A percentile compares a stretch with the other conserved stretches of the same genome.
Evolutionary conservation across 2,797 vertebrate genomes (phyloP).

Genomic region (Myotis findleyi): DNA sequence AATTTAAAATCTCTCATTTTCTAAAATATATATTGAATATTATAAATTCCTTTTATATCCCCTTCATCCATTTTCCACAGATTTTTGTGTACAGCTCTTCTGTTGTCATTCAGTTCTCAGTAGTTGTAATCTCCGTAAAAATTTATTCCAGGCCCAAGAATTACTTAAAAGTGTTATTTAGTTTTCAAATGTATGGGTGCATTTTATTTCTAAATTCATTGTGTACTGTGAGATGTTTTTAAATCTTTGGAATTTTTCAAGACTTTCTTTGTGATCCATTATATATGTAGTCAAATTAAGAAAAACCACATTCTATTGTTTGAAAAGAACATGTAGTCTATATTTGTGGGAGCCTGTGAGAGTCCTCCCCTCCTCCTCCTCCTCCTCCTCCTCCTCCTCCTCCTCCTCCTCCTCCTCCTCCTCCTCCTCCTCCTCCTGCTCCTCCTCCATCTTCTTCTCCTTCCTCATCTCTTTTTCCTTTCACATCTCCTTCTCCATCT

Average conservation of each 20-base stretch:
- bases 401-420: neutral
- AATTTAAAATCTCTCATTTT: neutral
- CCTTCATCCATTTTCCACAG: neutral
- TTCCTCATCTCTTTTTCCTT: neutral
- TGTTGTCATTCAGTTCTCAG: neutral
- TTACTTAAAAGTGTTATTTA: conserved; percentile 48
- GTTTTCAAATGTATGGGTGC: conserved; percentile 31
- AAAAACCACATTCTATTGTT: neutral
- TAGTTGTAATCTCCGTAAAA: conserved; percentile 25
- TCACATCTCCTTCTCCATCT: neutral
- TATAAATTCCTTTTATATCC: neutral
- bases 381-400: accelerated
- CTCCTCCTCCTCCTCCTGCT: neutral
- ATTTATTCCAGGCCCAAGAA: conserved; percentile 51
- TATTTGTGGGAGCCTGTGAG: neutral
- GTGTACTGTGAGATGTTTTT: conserved; percentile 15
- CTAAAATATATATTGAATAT: neutral
- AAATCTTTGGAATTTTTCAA: conserved; percentile 36
- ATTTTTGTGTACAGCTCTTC: neutral
- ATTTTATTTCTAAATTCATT: conserved; percentile 37
- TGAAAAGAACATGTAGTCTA: neutral
- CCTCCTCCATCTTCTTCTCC: accelerated
- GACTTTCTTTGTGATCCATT: conserved; percentile 32
- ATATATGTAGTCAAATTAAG: neutral
- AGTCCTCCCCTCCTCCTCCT: no score